These are phyloP conservation scores for Epirrita christyi DNA, from an alignment of 2,888 invertebrate species.

Conservation along the genomic window DNA sequence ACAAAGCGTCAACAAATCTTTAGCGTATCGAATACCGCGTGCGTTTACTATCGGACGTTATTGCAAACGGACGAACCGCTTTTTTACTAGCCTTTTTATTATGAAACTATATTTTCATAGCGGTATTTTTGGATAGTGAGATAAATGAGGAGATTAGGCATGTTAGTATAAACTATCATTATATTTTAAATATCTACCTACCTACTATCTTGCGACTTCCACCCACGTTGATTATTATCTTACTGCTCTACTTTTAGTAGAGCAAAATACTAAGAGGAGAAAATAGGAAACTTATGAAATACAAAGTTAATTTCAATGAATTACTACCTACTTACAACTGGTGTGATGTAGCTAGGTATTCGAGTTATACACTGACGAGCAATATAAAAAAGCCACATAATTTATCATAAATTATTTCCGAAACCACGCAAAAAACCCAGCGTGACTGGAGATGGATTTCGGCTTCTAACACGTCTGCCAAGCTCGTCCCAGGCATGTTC, in stretches of 20 bases:
- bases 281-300: background rate
- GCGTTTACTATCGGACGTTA: constrained; percentile 49
- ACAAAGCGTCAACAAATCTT: constrained; percentile 66
- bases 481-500: too few species aligned
- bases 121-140: constrained; percentile 22
- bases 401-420: too few species aligned
- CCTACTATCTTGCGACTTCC: constrained; percentile 16
- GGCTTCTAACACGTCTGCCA: too few species aligned
- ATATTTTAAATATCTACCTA: constrained; percentile 18
- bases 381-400: too few species aligned
- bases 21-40: constrained; percentile 45
- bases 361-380: too few species aligned
- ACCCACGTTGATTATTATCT: constrained; percentile 27
- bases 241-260: constrained; percentile 20
- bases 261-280: background rate
- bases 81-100: constrained; percentile 47
- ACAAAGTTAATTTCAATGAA: background rate
- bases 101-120: constrained; percentile 46
- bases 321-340: too few species aligned
- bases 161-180: constrained; percentile 18
- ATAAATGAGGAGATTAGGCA: constrained; percentile 28
- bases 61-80: constrained; percentile 36
- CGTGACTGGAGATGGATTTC: too few species aligned
- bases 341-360: too few species aligned
- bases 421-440: too few species aligned